These are phyloP conservation scores for Drosophila tripunctata DNA, from an alignment of 2,888 invertebrate species.

Conservation along the genomic window DNA sequence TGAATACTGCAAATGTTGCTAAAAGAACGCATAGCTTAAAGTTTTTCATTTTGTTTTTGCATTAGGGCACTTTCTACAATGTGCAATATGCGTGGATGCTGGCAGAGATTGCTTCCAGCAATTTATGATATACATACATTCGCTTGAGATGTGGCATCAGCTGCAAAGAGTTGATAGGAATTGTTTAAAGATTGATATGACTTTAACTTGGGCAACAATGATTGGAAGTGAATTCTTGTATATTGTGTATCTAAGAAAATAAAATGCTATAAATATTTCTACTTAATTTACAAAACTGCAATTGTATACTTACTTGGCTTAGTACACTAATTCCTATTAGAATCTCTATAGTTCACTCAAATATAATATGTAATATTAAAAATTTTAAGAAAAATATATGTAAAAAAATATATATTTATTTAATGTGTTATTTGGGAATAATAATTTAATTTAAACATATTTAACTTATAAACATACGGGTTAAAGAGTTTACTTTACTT, in stretches of 20 bases:
- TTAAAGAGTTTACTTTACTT: no score
- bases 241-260: background rate
- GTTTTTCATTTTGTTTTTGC: background rate
- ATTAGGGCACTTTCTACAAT: slow-evolving; percentile 26
- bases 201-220: background rate
- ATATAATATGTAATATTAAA: no score
- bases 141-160: background rate
- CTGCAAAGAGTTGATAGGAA: slow-evolving; percentile 11
- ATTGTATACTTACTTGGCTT: no score
- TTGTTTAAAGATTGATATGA: background rate
- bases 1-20: slow-evolving; percentile 60
- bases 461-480: no score
- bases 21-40: slow-evolving; percentile 28
- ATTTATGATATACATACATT: slow-evolving; percentile 8
- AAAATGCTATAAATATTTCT: background rate
- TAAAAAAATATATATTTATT: no score
- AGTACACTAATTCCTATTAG: no score
- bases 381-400: no score
- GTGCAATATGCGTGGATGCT: slow-evolving; percentile 31
- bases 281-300: no score
- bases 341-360: no score
- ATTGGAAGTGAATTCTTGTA: background rate
- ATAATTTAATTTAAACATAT: no score
- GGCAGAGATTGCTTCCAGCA: slow-evolving; percentile 13
- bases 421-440: no score